phyloP scores from a whole-genome alignment of 2,113 vertebrate genomes.

The Cyprinus carpio region DNA sequence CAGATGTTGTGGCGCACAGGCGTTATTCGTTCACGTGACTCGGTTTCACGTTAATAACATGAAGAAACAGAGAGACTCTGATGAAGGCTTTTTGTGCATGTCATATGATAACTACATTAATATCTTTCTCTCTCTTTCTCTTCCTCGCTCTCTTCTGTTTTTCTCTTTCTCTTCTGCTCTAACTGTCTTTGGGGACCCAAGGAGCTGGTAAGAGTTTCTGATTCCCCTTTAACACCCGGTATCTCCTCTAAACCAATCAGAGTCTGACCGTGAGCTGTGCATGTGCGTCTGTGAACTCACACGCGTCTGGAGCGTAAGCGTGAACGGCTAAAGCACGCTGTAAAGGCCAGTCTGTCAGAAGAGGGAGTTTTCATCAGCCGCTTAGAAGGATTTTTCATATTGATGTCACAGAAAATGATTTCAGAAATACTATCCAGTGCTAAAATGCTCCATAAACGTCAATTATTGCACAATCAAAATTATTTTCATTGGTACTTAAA shows the following conservation, averaged over 20 bases:
- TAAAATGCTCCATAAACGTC: background rate
- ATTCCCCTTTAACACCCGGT: slow-evolving; percentile 50
- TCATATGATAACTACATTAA: slow-evolving; percentile 90
- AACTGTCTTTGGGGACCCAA: slow-evolving; percentile 84
- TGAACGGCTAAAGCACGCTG: background rate
- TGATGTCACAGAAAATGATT: background rate
- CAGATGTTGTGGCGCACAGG: background rate
- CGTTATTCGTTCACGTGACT: too few species aligned
- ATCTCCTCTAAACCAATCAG: slow-evolving; percentile 45
- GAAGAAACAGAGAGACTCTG: slow-evolving; percentile 55
- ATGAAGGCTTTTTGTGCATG: slow-evolving; percentile 76
- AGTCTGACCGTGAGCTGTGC: slow-evolving; percentile 50
- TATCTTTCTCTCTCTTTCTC: slow-evolving; percentile 67
- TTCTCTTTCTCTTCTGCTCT: slow-evolving; percentile 63
- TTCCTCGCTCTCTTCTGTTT: slow-evolving; percentile 49
- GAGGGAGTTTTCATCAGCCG: too few species aligned
- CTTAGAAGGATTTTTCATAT: background rate
- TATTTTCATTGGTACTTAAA: background rate
- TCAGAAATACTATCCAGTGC: background rate
- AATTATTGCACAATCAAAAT: background rate
- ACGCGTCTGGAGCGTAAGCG: background rate
- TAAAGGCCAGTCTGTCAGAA: background rate
- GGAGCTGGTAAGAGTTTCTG: slow-evolving; percentile 92
- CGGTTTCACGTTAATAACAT: background rate
- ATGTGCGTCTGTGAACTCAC: slow-evolving; percentile 44